phyloP scores from a whole-genome alignment of 2,113 vertebrate genomes.

The Mormyrus iriodes region DNA sequence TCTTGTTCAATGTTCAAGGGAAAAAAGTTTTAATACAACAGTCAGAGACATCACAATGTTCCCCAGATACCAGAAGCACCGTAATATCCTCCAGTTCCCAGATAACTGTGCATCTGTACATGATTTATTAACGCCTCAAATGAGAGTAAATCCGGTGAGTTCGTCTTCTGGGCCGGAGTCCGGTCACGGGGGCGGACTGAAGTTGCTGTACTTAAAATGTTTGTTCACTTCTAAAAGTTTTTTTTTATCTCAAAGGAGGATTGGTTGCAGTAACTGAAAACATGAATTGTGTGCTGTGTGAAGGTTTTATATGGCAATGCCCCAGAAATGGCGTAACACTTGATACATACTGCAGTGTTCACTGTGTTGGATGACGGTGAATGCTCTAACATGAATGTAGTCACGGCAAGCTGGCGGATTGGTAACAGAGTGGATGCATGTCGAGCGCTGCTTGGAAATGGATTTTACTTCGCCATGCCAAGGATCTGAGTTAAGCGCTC shows the following conservation, averaged over 20 bases:
- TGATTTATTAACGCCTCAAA: background rate
- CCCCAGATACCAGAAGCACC: background rate
- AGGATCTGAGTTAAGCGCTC: constrained; percentile 9
- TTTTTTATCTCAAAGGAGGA: background rate
- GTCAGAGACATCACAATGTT: background rate
- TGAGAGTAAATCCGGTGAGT: background rate
- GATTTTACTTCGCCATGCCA: background rate
- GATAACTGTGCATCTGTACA: background rate
- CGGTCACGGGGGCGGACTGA: background rate
- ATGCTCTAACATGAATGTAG: background rate
- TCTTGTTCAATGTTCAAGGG: background rate
- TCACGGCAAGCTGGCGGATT: background rate
- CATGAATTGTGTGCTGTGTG: background rate
- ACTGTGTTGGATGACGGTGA: background rate
- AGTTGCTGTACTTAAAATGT: background rate
- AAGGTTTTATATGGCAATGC: background rate
- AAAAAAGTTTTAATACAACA: background rate
- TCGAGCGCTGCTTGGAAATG: background rate
- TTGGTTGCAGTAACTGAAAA: background rate
- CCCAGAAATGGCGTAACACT: background rate
- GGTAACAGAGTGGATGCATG: background rate
- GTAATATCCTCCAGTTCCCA: background rate
- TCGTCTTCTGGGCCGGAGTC: background rate
- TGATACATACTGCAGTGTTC: background rate
- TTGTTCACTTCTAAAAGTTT: constrained; percentile 1